Evolutionary conservation across 2,888 invertebrate species (phyloP).

Genomic region (Disparrhopalites patrizii): DNA sequence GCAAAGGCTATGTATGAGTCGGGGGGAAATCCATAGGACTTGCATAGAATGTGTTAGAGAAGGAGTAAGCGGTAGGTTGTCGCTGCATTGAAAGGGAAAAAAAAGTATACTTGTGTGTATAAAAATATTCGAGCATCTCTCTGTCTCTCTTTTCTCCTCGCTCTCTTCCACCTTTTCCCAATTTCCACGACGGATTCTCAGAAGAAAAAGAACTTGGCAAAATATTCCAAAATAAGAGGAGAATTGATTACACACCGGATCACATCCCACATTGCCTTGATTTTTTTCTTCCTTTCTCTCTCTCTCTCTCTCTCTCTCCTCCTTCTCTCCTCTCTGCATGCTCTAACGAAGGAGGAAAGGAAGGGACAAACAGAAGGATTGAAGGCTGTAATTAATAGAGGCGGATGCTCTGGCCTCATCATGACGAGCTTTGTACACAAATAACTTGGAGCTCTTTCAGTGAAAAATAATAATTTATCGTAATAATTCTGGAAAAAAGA

Average conservation of each 20-base stretch:
- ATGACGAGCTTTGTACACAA: neutral
- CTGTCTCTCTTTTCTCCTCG: neutral
- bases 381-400: conserved; percentile 1
- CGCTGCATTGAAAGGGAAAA: conserved; percentile 2
- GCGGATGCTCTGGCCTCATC: neutral
- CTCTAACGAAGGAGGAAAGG: no score
- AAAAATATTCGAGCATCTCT: neutral
- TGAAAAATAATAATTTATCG: conserved; percentile 8
- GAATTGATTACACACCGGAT: no score
- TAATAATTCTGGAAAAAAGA: no score
- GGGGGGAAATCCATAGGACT: conserved; percentile 1
- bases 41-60: neutral
- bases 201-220: neutral
- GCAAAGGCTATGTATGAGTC: no score
- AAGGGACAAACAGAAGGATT: neutral
- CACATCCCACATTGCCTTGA: no score
- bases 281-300: no score
- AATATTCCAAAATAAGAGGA: neutral
- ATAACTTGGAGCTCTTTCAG: neutral
- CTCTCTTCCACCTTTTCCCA: neutral
- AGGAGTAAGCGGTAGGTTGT: no score
- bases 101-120: no score
- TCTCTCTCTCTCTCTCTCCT: no score
- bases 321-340: no score
- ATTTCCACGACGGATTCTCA: neutral